These are phyloP conservation scores for Dallia pectoralis DNA, from an alignment of 2,797 vertebrate genomes.

Conservation along the genomic window DNA sequence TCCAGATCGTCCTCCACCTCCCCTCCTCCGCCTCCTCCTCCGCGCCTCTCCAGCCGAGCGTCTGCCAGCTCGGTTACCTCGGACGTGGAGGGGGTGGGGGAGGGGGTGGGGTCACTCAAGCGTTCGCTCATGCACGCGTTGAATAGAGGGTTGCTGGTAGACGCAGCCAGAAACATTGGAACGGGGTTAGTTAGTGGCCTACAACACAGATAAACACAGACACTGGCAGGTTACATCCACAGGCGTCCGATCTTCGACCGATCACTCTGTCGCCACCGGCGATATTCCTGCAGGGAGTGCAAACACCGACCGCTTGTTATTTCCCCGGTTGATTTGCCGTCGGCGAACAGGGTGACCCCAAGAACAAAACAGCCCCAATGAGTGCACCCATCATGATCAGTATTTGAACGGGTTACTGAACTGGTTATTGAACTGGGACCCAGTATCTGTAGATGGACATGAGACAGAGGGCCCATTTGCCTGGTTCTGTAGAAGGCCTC, in stretches of 20 bases:
- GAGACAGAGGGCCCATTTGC: neutral
- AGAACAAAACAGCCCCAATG: too few species aligned
- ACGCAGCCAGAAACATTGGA: conserved; percentile 93
- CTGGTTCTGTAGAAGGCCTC: neutral
- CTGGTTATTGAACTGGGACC: neutral
- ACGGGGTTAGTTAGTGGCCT: conserved; percentile 82
- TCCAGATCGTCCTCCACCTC: conserved; percentile 83
- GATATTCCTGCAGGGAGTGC: too few species aligned
- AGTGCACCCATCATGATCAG: too few species aligned
- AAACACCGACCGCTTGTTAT: too few species aligned
- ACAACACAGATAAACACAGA: conserved; percentile 83
- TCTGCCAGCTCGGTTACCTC: conserved; percentile 95
- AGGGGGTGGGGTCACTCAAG: conserved; percentile 97
- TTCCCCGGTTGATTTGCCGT: too few species aligned
- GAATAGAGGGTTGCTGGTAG: conserved; percentile 95
- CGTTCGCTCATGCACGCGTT: conserved; percentile 98
- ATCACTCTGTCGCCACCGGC: too few species aligned
- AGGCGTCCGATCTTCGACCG: too few species aligned
- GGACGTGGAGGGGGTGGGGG: conserved; percentile 97
- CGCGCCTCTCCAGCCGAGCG: conserved; percentile 88
- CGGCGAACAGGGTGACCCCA: too few species aligned
- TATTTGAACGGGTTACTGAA: too few species aligned
- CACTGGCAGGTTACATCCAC: conserved; percentile 45
- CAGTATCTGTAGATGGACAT: neutral
- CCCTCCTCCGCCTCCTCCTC: conserved; percentile 86